These are phyloP conservation scores for Drosophila birchii DNA, from an alignment of 2,888 invertebrate species.

Conservation along the genomic window DNA sequence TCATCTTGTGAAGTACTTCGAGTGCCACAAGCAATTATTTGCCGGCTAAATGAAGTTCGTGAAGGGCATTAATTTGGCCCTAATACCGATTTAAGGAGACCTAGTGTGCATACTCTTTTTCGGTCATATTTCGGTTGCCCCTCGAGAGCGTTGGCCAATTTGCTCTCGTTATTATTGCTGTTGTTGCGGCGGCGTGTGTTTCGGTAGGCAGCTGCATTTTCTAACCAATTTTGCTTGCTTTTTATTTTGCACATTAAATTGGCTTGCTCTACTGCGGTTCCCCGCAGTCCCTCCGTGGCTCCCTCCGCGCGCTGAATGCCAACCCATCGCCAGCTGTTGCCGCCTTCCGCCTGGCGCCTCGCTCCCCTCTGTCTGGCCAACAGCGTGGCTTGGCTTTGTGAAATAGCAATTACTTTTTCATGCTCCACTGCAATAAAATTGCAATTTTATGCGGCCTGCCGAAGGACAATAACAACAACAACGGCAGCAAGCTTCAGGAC, in stretches of 20 bases:
- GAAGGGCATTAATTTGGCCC: neutral
- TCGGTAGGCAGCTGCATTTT: slow-evolving; percentile 61
- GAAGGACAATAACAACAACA: slow-evolving; percentile 63
- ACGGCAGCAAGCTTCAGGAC: slow-evolving; percentile 16
- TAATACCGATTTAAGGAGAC: neutral
- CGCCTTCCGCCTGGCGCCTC: slow-evolving; percentile 37
- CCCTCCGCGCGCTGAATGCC: neutral
- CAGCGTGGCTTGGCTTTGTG: slow-evolving; percentile 62
- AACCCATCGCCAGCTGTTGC: slow-evolving; percentile 65
- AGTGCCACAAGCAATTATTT: neutral
- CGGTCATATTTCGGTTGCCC: slow-evolving; percentile 9
- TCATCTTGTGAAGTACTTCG: neutral
- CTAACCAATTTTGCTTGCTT: slow-evolving; percentile 65
- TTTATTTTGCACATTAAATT: slow-evolving; percentile 75
- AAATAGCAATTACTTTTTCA: slow-evolving; percentile 80
- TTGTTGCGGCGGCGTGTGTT: slow-evolving; percentile 34
- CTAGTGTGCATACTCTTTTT: slow-evolving; percentile 2
- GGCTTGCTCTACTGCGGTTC: slow-evolving; percentile 42
- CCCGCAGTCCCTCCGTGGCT: neutral
- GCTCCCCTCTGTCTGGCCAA: slow-evolving; percentile 35
- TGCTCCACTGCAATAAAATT: slow-evolving; percentile 79
- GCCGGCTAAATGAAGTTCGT: neutral
- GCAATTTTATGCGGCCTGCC: slow-evolving; percentile 80
- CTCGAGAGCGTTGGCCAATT: slow-evolving; percentile 31
- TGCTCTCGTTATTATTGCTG: slow-evolving; percentile 36